Evolutionary conservation across 1,140 invertebrate species (phyloP).

Genomic region (Gonioctena quinquepunctata): DNA sequence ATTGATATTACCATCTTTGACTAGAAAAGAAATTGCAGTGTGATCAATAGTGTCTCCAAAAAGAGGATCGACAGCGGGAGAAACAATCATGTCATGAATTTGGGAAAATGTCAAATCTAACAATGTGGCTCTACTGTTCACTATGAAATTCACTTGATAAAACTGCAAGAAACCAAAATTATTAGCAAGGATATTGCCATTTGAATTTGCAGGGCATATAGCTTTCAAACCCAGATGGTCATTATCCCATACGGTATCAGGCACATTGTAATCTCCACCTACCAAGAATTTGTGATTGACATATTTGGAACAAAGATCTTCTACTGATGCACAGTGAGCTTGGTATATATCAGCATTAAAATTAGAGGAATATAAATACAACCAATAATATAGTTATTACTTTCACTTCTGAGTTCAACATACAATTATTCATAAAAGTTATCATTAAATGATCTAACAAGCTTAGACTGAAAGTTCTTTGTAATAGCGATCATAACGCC

Average conservation of each 20-base stretch:
- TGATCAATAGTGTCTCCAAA: neutral
- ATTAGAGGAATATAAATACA: neutral
- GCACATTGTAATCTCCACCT: neutral
- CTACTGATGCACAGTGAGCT: neutral
- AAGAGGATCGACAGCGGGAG: neutral
- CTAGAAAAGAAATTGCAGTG: neutral
- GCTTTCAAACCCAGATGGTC: conserved; percentile 1
- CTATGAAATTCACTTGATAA: neutral
- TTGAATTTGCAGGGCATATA: neutral
- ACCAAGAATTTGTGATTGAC: neutral
- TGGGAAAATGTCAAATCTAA: neutral
- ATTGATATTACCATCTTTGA: neutral
- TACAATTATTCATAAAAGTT: neutral
- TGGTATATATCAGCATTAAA: neutral
- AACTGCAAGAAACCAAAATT: neutral
- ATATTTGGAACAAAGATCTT: neutral
- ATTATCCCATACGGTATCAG: neutral
- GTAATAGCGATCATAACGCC: neutral
- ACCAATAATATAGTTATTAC: neutral
- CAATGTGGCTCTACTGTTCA: neutral
- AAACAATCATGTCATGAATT: neutral
- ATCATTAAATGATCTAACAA: neutral
- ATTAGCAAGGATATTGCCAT: neutral
- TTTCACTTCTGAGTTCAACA: conserved; percentile 4
- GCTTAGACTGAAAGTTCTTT: neutral